Percentiles rank a stretch among this genome's conserved stretches.
Conservation (phyloP, 2,888 invertebrate species). For the Apocheima hispidaria region DNA sequence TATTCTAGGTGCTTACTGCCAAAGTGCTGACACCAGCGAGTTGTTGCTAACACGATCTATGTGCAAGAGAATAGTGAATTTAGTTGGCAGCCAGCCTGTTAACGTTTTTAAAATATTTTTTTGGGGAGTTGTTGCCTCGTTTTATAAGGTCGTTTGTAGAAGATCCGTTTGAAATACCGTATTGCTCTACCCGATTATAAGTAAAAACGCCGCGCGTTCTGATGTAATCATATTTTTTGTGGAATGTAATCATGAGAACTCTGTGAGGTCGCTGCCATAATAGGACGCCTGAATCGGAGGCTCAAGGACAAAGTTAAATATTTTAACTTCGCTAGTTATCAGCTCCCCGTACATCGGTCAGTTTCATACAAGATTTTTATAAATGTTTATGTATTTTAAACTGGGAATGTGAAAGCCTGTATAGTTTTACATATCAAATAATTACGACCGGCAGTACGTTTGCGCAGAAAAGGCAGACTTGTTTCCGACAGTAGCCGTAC, state of each 20-base stretch:
- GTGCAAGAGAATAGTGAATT: background rate
- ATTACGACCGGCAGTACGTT: no score
- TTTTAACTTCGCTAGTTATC: conserved; percentile 6
- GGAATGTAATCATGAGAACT: conserved; percentile 39
- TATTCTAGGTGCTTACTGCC: no score
- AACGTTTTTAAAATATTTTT: conserved; percentile 8
- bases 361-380: no score
- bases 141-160: conserved; percentile 40
- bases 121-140: conserved; percentile 4
- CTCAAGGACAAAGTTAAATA: conserved; percentile 35
- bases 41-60: background rate
- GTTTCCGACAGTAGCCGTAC: no score
- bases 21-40: no score
- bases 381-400: no score
- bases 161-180: conserved; percentile 51
- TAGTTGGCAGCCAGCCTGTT: background rate
- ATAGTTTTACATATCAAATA: no score
- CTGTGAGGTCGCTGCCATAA: conserved; percentile 38
- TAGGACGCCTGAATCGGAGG: conserved; percentile 36
- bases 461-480: no score
- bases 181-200: conserved; percentile 27
- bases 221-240: conserved; percentile 49
- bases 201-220: conserved; percentile 39
- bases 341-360: background rate
- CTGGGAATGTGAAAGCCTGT: no score